phyloP scores from a whole-genome alignment of 2,888 invertebrate genomes.

The Plagodis pulveraria region DNA sequence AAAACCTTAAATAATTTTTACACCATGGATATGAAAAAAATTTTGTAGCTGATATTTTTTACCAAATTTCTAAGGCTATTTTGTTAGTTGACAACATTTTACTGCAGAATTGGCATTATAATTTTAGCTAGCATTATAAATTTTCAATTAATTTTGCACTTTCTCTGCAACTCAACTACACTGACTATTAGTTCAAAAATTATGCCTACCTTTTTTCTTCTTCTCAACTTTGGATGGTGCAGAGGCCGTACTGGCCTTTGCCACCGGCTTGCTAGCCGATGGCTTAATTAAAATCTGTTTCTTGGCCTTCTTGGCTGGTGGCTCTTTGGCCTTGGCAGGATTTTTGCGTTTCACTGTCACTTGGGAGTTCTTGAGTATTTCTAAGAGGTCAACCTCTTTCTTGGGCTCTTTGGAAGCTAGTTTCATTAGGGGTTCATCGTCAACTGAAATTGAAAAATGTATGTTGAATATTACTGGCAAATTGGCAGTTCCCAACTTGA shows the following conservation, averaged over 20 bases:
- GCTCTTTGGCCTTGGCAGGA: conserved; percentile 54
- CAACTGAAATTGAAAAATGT: conserved; percentile 53
- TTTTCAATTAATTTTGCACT: no score
- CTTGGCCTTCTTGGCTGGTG: conserved; percentile 64
- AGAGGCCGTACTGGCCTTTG: conserved; percentile 21
- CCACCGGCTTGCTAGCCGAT: conserved; percentile 50
- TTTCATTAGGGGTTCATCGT: conserved; percentile 72
- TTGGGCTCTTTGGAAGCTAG: conserved; percentile 72
- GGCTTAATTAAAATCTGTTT: conserved; percentile 57
- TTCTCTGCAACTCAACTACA: conserved; percentile 51
- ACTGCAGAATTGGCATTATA: no score
- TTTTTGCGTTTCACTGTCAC: conserved; percentile 68
- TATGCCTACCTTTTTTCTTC: conserved; percentile 79
- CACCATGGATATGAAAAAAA: no score
- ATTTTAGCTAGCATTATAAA: no score
- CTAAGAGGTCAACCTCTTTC: conserved; percentile 68
- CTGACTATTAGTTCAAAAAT: conserved; percentile 31
- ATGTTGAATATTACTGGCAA: no score
- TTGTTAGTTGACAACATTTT: no score
- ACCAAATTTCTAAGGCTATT: no score
- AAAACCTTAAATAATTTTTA: no score
- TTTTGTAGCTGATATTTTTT: no score
- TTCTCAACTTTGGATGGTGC: conserved; percentile 56
- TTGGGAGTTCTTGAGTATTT: conserved; percentile 64
- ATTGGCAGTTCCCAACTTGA: no score